Base-by-base conservation (phyloP, 2,113 vertebrate species). In the Xyrauchen texanus region DNA sequence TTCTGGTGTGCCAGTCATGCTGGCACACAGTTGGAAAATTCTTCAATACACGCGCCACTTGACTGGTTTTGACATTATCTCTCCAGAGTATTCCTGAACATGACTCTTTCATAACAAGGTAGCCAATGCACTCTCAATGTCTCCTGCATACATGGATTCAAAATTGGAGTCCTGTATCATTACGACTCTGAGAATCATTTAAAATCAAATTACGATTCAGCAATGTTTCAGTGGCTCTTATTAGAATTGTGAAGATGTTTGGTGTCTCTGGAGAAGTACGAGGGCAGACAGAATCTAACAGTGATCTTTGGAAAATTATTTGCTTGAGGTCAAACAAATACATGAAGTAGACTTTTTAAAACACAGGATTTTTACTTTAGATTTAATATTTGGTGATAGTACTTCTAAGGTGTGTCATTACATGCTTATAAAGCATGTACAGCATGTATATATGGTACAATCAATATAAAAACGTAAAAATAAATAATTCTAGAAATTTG, bases 161-260 rank as follows among this genome's bases (percentile, higher is more conserved):
- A 7, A 74, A 74, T 44, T 53, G 52, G 53, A 71, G 57, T 64
- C 51, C n/a, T 34, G 51, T 75, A 82, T 78, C 63, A 69, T 69
- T 76, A 76, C 4, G 57, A 7, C 51, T 49, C 58, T 63, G 51
- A 77, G 12, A 13, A 70, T 70, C 72, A 69, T 77, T 64, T 74
- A 65, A 75, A 84, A 83, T 81, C 76, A 81, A 85, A 74, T 81
- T 77, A 79, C 72, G n/a, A 61, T 61, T 76, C 68, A 13, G 70
- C 46, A 58, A 77, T 13, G 15, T 74, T 81, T 76, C 70, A 34
- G 55, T 57, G 15, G 13, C 57, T 77, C 72, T 16, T 76, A 47
- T 73, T 71, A 45, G 47, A 78, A 71, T 49, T 74, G 52, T 65
- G 62, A 55, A 77, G 78, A 84, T 78, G 61, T 62, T 53, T 49